Percentiles rank a stretch among this genome's conserved stretches.
phyloP scores from a whole-genome alignment of 2,888 invertebrate genomes.

The Agonopterix arenella region DNA sequence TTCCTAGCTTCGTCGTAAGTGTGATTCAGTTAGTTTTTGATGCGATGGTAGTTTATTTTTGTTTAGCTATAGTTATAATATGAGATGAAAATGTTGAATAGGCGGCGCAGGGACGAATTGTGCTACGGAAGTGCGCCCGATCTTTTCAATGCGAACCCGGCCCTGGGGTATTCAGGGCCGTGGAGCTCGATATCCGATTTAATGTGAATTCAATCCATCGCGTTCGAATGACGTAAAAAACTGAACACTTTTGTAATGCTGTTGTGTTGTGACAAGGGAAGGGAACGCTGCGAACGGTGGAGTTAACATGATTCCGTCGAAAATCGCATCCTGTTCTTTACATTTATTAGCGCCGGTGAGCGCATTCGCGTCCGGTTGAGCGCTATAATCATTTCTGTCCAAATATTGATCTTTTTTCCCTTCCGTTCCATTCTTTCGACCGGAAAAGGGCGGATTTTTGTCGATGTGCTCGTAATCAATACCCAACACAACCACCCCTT shows the following conservation, averaged over 20 bases:
- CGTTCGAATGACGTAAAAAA: conserved; percentile 28
- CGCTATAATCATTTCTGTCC: conserved; percentile 66
- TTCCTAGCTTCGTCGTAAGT: too few relatives aligned
- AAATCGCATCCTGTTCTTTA: conserved; percentile 70
- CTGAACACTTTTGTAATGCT: conserved; percentile 28
- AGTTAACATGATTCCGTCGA: conserved; percentile 64
- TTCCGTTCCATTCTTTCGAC: conserved; percentile 52
- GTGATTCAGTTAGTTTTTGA: too few relatives aligned
- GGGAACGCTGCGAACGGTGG: conserved; percentile 50
- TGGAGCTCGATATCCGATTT: conserved; percentile 55
- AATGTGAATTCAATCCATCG: conserved; percentile 53
- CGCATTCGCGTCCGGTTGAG: conserved; percentile 59
- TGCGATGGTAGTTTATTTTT: too few relatives aligned
- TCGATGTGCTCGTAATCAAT: conserved; percentile 50
- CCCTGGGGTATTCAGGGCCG: conserved; percentile 27
- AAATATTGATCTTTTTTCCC: conserved; percentile 72
- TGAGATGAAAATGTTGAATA: too few relatives aligned
- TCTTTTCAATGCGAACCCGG: conserved; percentile 42
- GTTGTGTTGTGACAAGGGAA: conserved; percentile 63
- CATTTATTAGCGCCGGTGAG: conserved; percentile 55
- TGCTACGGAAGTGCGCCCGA: conserved; percentile 44
- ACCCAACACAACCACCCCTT: conserved; percentile 42
- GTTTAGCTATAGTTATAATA: too few relatives aligned
- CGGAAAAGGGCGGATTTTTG: conserved; percentile 57
- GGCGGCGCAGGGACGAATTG: conserved; percentile 16